Evolutionary conservation across 2,797 vertebrate genomes (phyloP), one percentile per base, ranked within the genome.

Genomic region (Bucorvus abyssinicus): DNA sequence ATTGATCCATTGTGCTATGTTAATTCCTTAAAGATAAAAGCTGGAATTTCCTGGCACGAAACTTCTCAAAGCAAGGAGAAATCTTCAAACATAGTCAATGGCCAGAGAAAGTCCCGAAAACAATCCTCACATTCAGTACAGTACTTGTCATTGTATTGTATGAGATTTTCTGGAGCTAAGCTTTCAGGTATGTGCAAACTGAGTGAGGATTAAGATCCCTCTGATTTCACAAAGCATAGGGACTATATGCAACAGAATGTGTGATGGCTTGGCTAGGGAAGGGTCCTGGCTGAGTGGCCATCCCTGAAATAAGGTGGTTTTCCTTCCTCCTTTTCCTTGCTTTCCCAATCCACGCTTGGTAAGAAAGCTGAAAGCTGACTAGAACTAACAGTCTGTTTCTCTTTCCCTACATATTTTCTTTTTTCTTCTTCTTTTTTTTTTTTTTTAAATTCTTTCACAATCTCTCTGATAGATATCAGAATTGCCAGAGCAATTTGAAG

Each of bases 41-140:
- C 73, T 89, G 91, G 95, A 93, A 96, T 97, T 97, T 92, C 87
- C 90, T 96, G 96, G 94, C 95, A 95, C 59, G 0, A 60, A 86
- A 87, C 69, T 56, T 60, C 87, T 70, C 26, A 60, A 68, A 95
- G 64, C 40, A 71, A 91, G 75, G 56, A 80, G 93, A 96, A 96
- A 93, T 82, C 92, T 92, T 95, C 82, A 59, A 65, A 56, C 27
- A 1, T 2, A 82, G 34, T 11, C 30, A 5, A 78, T 56, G 60
- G 79, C 45, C 63, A 80, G 80, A 68, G 30, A 93, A 91, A 90
- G 60, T 67, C 69, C 57, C 90, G 71, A 61, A 91, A 93, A 94
- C 75, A 92, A 95, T 89, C 89, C 85, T 70, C 89, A 67, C 76
- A 78, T 84, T 89, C 79, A 96, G 52, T 59, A 89, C 57, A 96